Evolutionary conservation across 2,113 vertebrate genomes (phyloP).

Genomic region (Ailurus styani): DNA sequence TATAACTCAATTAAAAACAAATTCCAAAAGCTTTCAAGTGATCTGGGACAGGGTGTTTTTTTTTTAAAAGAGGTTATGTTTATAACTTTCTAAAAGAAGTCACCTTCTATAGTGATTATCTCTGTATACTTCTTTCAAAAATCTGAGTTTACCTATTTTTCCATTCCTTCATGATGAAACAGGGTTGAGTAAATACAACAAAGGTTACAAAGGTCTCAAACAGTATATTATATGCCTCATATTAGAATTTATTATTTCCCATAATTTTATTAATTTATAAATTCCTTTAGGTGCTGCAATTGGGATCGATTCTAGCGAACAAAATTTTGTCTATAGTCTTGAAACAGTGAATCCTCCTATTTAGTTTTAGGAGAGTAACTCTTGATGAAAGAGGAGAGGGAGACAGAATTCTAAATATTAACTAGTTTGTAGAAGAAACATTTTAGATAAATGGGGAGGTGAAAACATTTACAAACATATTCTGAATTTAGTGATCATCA

Average conservation of each 20-base stretch:
- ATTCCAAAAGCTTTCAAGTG: not conserved
- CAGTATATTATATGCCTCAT: not conserved
- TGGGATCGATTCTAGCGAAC: not conserved
- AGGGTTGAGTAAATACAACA: not conserved
- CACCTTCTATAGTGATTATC: not conserved
- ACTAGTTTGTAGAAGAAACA: not conserved
- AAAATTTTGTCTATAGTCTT: not conserved
- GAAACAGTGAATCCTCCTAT: not conserved
- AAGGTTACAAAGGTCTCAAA: constrained; percentile 8
- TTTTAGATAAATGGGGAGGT: not conserved
- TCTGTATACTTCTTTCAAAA: not conserved
- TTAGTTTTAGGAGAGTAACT: not conserved
- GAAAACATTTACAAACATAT: constrained; percentile 7
- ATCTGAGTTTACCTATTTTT: not conserved
- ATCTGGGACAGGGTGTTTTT: not conserved
- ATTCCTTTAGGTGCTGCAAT: constrained; percentile 6
- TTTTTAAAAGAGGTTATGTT: not conserved
- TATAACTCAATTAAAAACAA: not conserved
- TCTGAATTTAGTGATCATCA: not conserved
- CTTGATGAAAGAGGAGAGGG: not conserved
- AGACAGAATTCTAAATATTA: not conserved
- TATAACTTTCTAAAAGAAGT: not conserved
- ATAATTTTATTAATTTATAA: constrained; percentile 50
- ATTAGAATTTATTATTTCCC: constrained; percentile 39
- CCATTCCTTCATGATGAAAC: not conserved